Evolutionary conservation across 2,113 vertebrate species (phyloP).

Genomic region (Oncorhynchus nerka): DNA sequence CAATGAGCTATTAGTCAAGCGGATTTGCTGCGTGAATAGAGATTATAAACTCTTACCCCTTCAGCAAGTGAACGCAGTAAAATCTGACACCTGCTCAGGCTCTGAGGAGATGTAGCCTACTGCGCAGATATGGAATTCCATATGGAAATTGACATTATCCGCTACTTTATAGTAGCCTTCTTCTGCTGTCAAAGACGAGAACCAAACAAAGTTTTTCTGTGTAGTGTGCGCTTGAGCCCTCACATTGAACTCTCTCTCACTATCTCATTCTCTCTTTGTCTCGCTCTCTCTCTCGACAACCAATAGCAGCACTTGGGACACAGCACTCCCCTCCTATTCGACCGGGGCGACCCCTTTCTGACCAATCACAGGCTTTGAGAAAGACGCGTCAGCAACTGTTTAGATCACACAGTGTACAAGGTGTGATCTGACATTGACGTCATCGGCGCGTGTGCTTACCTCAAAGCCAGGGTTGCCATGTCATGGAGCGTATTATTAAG

Average conservation of each 20-base stretch:
- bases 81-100: not conserved
- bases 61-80: not conserved
- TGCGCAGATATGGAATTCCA: not conserved
- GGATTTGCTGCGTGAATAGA: not conserved
- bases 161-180: not conserved
- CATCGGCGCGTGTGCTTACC: constrained; percentile 52
- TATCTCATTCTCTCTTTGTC: no score
- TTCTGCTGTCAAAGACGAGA: not conserved
- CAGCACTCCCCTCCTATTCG: not conserved
- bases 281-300: not conserved
- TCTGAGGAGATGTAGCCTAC: not conserved
- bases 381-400: constrained; percentile 23
- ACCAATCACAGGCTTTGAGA: constrained; percentile 14
- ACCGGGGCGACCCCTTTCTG: constrained; percentile 28
- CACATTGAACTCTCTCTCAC: no score
- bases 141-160: not conserved
- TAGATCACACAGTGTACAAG: constrained; percentile 1
- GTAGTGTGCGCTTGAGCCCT: no score
- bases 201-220: not conserved
- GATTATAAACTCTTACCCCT: not conserved
- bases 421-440: constrained; percentile 62
- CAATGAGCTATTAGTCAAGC: not conserved
- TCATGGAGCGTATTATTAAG: no score
- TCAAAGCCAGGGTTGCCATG: not conserved
- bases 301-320: not conserved